Base-by-base conservation (phyloP, 2,888 invertebrate genomes). In the Atherix ibis region DNA sequence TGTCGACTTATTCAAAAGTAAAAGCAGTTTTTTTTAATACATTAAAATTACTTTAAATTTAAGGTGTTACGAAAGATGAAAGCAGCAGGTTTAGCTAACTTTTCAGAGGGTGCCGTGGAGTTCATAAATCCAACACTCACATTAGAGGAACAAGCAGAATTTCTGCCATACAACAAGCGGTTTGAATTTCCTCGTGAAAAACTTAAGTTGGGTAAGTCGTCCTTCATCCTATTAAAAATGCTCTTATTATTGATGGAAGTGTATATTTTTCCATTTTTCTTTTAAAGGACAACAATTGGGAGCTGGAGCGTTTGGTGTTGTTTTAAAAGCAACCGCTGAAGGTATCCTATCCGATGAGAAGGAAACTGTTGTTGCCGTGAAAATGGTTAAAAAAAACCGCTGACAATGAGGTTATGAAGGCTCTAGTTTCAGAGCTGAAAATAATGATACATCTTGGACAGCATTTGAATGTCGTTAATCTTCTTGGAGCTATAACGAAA, bases 401-500 rank as follows among this genome's bases (percentile, higher is more conserved):
- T 0, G 89, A 92, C 52, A 71, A 61, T 39, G 62, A 62, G 43
- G 59, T 84, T 48, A 79, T 92, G 41, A 79, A 79, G 52, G 89
- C 94, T 1, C 63, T 95, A 27, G 79, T 87, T 17, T 84, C 89
- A 0, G 95, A 95, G 56, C 64, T 95, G 14, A 95, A 95, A 64
- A 92, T 95, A 39, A 84, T 95, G 81, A 82, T 87, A 5, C 91
- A 95, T 61, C 67, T 95, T 43, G 94, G 94, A 1, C 81, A 84
- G 50, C 92, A 95, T 60, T 63, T 94, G 30, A 95, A 95, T 57
- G 89, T 95, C 27, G 88, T 95, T 2, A 94, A 94, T 63, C 67
- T 95, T 29, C 68, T 95, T 14, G 95, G 95, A 28, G 94, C 94
- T 13, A 87, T 88, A 42, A 95, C 94, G 0, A 84, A 83, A 54